Percentiles rank a stretch among this genome's conserved stretches.
phyloP scores from a whole-genome alignment of 2,888 invertebrate species.

The Drosophila conformis region DNA sequence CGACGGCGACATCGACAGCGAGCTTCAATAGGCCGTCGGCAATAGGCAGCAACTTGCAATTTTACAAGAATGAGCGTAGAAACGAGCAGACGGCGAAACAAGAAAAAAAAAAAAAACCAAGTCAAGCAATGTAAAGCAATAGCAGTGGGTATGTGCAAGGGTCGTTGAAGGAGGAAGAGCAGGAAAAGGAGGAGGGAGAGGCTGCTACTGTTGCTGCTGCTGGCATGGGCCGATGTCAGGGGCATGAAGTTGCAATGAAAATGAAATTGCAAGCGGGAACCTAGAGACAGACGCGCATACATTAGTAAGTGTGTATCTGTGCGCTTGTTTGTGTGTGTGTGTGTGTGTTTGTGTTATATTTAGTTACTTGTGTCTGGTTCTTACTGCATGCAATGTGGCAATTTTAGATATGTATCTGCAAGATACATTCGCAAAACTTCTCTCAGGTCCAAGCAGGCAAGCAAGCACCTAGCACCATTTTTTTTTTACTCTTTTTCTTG shows the following conservation, averaged over 20 bases:
- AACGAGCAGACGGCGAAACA: constrained; percentile 54
- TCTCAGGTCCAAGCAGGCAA: constrained; percentile 31
- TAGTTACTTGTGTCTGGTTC: constrained; percentile 75
- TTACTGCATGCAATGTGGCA: constrained; percentile 68
- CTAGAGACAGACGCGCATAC: constrained; percentile 55
- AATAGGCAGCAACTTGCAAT: constrained; percentile 70
- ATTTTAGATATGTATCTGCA: constrained; percentile 74
- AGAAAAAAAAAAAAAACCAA: constrained; percentile 17
- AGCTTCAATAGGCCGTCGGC: constrained; percentile 71
- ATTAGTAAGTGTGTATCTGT: constrained; percentile 16
- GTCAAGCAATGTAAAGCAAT: constrained; percentile 36
- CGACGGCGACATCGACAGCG: constrained; percentile 17
- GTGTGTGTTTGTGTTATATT: constrained; percentile 61
- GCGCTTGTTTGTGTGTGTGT: constrained; percentile 23
- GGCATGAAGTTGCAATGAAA: constrained; percentile 79
- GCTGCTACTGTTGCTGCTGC: constrained; percentile 8
- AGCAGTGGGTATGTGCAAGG: constrained; percentile 20
- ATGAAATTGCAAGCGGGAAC: constrained; percentile 74
- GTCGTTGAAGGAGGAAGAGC: constrained; percentile 19
- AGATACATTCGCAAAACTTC: constrained; percentile 57
- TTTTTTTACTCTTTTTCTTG: neutral
- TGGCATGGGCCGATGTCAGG: constrained; percentile 71
- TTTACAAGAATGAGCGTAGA: constrained; percentile 75
- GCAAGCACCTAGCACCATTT: constrained; percentile 36
- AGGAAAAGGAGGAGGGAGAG: neutral